phyloP scores from a whole-genome alignment of 1,140 invertebrate genomes.

The Phymastichus coffea region DNA sequence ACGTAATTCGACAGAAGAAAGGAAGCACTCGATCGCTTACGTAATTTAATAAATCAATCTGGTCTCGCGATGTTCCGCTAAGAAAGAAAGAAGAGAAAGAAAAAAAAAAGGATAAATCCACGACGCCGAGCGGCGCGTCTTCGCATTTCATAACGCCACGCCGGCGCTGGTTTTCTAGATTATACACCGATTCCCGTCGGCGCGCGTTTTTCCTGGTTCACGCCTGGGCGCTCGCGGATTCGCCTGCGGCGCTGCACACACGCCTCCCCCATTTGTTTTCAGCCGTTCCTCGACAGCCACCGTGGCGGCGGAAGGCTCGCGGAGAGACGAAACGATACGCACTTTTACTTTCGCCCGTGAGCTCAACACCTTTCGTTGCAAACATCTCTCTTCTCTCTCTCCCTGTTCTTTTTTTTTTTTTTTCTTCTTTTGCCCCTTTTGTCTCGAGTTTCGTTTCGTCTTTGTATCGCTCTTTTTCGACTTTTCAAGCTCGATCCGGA shows the following conservation, averaged over 20 bases:
- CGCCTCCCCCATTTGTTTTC: slow-evolving; percentile 6
- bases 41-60: too few species aligned
- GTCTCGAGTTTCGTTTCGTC: too few species aligned
- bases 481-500: too few species aligned
- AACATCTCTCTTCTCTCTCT: slow-evolving; percentile 5
- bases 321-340: not conserved
- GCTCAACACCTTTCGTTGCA: slow-evolving; percentile 18
- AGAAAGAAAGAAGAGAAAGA: too few species aligned
- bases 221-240: slow-evolving; percentile 1
- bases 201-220: slow-evolving; percentile 5
- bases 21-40: too few species aligned
- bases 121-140: too few species aligned
- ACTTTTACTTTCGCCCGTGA: slow-evolving; percentile 22
- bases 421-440: not conserved
- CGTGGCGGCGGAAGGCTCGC: not conserved
- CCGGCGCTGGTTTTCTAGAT: too few species aligned
- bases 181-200: slow-evolving; percentile 3
- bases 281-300: not conserved
- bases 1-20: too few species aligned
- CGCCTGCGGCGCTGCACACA: not conserved
- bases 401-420: not conserved
- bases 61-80: too few species aligned
- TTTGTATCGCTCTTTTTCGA: too few species aligned
- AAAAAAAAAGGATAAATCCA: too few species aligned
- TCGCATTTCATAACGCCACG: too few species aligned